These are phyloP conservation scores for Heliconius sara DNA, from an alignment of 2,888 invertebrate genomes.

Conservation along the genomic window DNA sequence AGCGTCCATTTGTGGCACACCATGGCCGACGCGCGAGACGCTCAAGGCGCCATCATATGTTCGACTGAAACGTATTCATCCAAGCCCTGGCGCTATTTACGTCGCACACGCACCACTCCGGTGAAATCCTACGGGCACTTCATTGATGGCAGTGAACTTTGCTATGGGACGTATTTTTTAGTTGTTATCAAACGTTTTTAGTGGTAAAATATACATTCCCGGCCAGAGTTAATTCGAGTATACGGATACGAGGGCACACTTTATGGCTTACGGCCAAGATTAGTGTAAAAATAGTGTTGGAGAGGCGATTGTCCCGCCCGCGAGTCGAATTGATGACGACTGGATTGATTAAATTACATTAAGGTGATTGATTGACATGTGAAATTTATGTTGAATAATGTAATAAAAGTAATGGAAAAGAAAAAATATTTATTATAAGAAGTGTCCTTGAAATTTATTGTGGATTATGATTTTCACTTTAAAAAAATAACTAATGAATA, in stretches of 20 bases:
- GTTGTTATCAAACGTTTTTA: conserved; percentile 60
- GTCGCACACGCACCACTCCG: conserved; percentile 62
- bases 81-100: conserved; percentile 68
- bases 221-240: conserved; percentile 86
- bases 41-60: conserved; percentile 79
- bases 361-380: conserved; percentile 47
- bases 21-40: conserved; percentile 73
- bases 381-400: not conserved
- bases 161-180: conserved; percentile 59
- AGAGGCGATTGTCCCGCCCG: conserved; percentile 75
- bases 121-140: conserved; percentile 62
- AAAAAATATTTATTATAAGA: not conserved
- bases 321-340: conserved; percentile 67
- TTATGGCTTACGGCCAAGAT: conserved; percentile 78
- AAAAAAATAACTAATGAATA: no score
- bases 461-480: no score
- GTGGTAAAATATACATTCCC: conserved; percentile 69
- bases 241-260: conserved; percentile 85
- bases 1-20: conserved; percentile 77
- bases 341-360: conserved; percentile 63
- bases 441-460: not conserved
- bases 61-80: conserved; percentile 68
- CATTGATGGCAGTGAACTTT: conserved; percentile 65
- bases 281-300: conserved; percentile 78
- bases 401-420: not conserved